These are phyloP conservation scores for Poecilia picta DNA, from an alignment of 2,797 vertebrate genomes.

Conservation along the genomic window DNA sequence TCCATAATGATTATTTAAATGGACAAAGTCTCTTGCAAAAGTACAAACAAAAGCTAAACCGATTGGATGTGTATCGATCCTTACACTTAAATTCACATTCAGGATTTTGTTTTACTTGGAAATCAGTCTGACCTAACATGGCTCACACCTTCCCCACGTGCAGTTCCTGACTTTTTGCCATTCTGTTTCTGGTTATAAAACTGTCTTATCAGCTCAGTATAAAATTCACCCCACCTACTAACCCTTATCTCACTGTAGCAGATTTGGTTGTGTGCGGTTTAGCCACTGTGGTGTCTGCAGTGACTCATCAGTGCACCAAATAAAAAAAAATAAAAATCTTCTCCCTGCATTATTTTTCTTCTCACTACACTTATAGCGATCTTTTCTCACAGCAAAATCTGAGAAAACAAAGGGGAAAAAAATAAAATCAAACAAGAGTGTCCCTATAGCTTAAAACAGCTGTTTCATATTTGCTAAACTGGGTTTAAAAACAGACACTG, in stretches of 20 bases:
- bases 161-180: neutral
- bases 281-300: slow-evolving; percentile 42
- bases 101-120: neutral
- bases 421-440: neutral
- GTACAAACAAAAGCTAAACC: neutral
- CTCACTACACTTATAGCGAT: slow-evolving; percentile 12
- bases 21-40: neutral
- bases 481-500: slow-evolving; percentile 1
- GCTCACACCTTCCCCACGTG: neutral
- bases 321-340: slow-evolving; percentile 26
- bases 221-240: slow-evolving; percentile 3
- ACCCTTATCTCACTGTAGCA: slow-evolving; percentile 15
- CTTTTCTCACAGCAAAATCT: slow-evolving; percentile 5
- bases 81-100: too few relatives aligned
- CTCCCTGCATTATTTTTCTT: slow-evolving; percentile 36
- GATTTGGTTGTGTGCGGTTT: slow-evolving; percentile 41
- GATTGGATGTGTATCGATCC: neutral
- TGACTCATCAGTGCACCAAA: slow-evolving; percentile 77
- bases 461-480: neutral
- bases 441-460: neutral
- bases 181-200: neutral
- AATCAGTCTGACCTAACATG: neutral
- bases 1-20: neutral
- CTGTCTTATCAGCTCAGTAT: slow-evolving; percentile 1
- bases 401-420: neutral